Conservation (phyloP, 2,888 invertebrate genomes). For the Cantharis lateralis region DNA sequence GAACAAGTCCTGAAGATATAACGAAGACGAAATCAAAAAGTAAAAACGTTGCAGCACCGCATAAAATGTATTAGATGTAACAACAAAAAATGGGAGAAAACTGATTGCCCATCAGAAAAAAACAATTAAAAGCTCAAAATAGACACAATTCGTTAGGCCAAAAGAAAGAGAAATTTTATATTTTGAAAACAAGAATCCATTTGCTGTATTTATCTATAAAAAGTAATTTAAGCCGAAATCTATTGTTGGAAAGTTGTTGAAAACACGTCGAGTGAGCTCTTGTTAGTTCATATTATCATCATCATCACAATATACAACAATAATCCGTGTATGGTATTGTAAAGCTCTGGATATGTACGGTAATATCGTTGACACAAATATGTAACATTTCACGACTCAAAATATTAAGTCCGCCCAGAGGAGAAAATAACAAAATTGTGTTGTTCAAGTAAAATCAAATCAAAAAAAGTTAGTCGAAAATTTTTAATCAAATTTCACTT, state of each 20-base stretch:
- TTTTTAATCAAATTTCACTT: background rate
- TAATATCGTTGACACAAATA: background rate
- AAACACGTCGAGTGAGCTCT: background rate
- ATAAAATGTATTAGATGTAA: no score
- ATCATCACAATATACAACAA: slow-evolving; percentile 6
- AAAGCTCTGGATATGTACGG: slow-evolving; percentile 1
- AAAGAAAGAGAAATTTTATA: background rate
- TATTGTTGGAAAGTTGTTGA: slow-evolving; percentile 11
- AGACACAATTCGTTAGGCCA: background rate
- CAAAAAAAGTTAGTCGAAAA: background rate
- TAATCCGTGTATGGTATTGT: slow-evolving; percentile 5
- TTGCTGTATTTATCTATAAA: slow-evolving; percentile 6
- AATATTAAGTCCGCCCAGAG: background rate
- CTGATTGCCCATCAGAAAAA: no score
- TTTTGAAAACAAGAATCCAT: background rate
- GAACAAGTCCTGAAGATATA: no score
- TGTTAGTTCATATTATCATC: slow-evolving; percentile 4
- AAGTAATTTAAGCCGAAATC: slow-evolving; percentile 16
- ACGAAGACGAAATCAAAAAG: no score
- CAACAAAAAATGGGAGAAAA: background rate
- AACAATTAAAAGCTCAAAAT: background rate
- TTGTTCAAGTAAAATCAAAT: background rate
- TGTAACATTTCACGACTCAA: background rate
- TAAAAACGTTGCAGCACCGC: no score
- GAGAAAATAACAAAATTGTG: background rate